These are phyloP conservation scores for Scalopus aquaticus DNA, from an alignment of 2,113 vertebrate genomes.

Conservation along the genomic window DNA sequence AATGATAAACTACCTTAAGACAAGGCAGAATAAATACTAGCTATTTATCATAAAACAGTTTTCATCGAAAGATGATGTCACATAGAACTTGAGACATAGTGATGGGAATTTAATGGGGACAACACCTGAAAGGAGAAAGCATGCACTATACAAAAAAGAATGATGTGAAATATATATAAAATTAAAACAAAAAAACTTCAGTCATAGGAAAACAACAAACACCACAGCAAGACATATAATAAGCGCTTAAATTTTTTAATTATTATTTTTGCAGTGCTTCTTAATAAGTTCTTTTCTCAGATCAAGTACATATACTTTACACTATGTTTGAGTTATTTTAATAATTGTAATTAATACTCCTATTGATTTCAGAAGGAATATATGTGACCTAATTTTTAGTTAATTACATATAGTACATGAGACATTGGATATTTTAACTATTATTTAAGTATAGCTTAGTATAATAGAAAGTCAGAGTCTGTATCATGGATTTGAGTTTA, in stretches of 20 bases:
- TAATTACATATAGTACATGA: not conserved
- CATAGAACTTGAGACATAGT: not conserved
- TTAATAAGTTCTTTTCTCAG: not conserved
- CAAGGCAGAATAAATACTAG: not conserved
- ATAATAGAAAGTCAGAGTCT: not conserved
- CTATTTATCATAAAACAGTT: not conserved
- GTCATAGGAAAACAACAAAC: not conserved
- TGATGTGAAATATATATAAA: no score
- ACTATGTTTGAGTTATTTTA: not conserved
- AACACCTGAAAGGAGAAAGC: no score
- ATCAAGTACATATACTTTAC: not conserved
- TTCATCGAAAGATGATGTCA: not conserved
- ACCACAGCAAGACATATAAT: not conserved
- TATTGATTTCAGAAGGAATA: not conserved
- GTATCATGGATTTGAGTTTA: conserved; percentile 37
- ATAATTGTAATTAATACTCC: not conserved
- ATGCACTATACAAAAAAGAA: no score
- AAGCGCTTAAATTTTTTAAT: not conserved
- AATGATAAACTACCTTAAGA: not conserved
- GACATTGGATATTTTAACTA: not conserved
- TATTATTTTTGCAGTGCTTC: not conserved
- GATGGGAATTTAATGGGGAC: no score
- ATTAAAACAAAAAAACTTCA: no score
- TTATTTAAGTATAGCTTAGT: conserved; percentile 23
- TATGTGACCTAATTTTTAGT: not conserved